These are phyloP conservation scores for Monopis laevigella DNA, from an alignment of 2,888 invertebrate genomes.

Conservation along the genomic window DNA sequence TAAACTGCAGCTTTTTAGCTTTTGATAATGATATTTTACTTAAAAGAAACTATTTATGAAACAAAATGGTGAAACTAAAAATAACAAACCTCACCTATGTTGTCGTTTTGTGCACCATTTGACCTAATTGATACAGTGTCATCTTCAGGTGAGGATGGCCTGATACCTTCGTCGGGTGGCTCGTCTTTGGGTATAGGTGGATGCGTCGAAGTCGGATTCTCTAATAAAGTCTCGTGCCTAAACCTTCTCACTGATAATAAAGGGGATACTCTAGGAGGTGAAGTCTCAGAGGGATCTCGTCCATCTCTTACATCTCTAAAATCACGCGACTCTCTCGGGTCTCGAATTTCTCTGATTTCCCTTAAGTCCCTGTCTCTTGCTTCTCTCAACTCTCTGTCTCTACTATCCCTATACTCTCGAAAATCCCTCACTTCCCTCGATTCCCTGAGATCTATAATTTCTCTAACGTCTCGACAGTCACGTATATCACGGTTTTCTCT, in stretches of 20 bases:
- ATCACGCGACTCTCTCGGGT: constrained; percentile 32
- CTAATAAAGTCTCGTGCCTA: constrained; percentile 43
- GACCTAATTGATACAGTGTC: constrained; percentile 65
- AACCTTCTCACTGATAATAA: constrained; percentile 57
- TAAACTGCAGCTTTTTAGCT: no score
- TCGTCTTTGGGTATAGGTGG: constrained; percentile 64
- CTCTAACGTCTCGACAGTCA: constrained; percentile 24
- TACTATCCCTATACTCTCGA: constrained; percentile 30
- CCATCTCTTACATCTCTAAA: constrained; percentile 44
- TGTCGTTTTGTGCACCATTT: constrained; percentile 64
- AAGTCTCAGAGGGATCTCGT: constrained; percentile 50
- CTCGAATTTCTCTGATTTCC: constrained; percentile 29
- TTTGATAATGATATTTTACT: no score
- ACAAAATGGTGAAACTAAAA: background rate
- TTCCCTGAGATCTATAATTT: constrained; percentile 47
- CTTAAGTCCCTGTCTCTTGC: constrained; percentile 38
- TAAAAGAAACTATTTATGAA: background rate
- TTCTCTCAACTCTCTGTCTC: constrained; percentile 40
- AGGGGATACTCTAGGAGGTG: constrained; percentile 57
- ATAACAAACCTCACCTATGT: constrained; percentile 51
- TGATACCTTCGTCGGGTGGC: constrained; percentile 60
- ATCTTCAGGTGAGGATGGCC: constrained; percentile 68
- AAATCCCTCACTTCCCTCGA: constrained; percentile 30
- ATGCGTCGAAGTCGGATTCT: constrained; percentile 48
- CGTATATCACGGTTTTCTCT: constrained; percentile 36